Evolutionary conservation across 1,140 invertebrate genomes (phyloP), one percentile per base, ranked within the genome.

Genomic region (Drosophila tristis): DNA sequence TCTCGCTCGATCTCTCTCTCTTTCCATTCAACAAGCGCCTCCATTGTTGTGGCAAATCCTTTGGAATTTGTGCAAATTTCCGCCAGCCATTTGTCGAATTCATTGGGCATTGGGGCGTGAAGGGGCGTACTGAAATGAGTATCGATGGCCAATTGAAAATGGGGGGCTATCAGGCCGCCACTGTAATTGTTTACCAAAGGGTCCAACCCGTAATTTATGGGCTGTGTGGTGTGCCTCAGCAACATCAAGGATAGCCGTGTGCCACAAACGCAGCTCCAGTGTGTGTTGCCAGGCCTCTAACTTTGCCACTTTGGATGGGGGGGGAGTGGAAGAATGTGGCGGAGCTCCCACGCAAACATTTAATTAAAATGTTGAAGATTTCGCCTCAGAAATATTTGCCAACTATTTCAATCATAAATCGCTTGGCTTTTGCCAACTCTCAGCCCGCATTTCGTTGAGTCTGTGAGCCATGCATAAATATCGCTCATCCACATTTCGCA

Each of bases 31-130:
- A 11, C 56, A 58, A 39, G 20, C 13, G 26, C 20, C 31, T 29
- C 3, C 16, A 59, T 42, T 9, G 29, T 45, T 54, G 45, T 43
- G 35, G 44, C 78, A 74, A 62, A 66, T 13, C 35, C 39, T 73
- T 70, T 64, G 77, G 74, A 77, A 80, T 84, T 84, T 80, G 81
- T 51, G 56, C 70, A 74, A 80, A 86, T 86, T 78, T 85, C 73
- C 81, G 80, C 59, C 51, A 67, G 62, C 84, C 56, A 81, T 78
- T 74, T 70, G 67, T 65, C 56, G 59, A 76, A 80, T 75, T 78
- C 74, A 80, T 53, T 74, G 60, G 49, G 44, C 58, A 78, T 62
- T 64, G 56, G 50, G 56, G 72, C 50, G 63, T 42, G 43, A 13
- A 31, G 58, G 50, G 66, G 61, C 43, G 29, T 59, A 50, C 66